Conservation (phyloP, 1,140 invertebrate genomes). For the Calephelis virginiensis region DNA sequence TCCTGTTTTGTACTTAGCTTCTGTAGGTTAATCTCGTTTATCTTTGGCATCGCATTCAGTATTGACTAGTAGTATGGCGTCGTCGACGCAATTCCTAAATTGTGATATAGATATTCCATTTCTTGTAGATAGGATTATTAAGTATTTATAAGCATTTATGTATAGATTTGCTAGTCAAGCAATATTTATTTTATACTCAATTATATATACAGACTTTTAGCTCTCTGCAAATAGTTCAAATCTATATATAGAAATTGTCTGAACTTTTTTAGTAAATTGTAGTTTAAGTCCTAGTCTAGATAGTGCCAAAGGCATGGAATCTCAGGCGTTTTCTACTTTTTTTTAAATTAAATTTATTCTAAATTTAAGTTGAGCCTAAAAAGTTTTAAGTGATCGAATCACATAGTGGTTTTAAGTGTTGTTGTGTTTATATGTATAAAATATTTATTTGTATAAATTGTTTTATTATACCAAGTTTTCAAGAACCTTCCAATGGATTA, state of each 20-base stretch:
- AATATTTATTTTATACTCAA: conserved; percentile 38
- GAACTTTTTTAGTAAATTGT: conserved; percentile 18
- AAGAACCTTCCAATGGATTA: too few species aligned
- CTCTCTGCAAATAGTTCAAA: conserved; percentile 36
- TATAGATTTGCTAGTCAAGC: conserved; percentile 58
- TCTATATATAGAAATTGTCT: conserved; percentile 15
- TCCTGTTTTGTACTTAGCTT: conserved; percentile 36
- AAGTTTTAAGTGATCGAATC: conserved; percentile 69
- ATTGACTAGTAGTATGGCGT: conserved; percentile 49
- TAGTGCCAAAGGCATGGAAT: conserved; percentile 72
- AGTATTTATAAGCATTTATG: conserved; percentile 44
- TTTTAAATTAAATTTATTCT: conserved; percentile 42
- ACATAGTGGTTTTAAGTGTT: conserved; percentile 46
- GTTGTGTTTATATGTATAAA: too few species aligned
- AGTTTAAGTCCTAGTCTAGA: conserved; percentile 55
- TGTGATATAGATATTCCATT: conserved; percentile 69
- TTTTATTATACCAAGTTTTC: conserved; percentile 20
- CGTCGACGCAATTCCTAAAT: conserved; percentile 67
- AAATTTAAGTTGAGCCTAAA: conserved; percentile 42
- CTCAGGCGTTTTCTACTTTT: conserved; percentile 44
- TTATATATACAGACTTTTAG: conserved; percentile 38
- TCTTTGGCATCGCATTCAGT: conserved; percentile 56
- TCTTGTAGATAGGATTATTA: conserved; percentile 41
- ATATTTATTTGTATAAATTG: too few species aligned
- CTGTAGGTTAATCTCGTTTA: conserved; percentile 22